Percentiles rank a stretch among this genome's conserved stretches.
Evolutionary conservation across 92 coral and sea anemone genomes (phyloP).

Genomic region (Bergia puertoricense): DNA sequence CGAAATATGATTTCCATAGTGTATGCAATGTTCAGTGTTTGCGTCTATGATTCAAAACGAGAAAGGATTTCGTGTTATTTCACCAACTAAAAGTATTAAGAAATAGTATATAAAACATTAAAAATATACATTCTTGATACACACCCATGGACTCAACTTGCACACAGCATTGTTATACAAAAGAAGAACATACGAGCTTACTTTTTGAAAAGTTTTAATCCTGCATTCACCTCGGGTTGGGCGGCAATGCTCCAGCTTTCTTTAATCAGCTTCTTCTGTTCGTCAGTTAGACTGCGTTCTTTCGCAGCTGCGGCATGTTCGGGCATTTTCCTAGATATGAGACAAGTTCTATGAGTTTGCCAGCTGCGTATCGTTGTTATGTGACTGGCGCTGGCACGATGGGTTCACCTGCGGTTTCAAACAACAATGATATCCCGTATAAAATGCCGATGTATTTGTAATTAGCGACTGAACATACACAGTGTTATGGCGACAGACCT

Average conservation of each 20-base stretch:
- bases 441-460: background rate
- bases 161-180: background rate
- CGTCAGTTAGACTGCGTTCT: constrained; percentile 1
- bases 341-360: too few species aligned
- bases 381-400: background rate
- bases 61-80: background rate
- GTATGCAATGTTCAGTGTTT: too few species aligned
- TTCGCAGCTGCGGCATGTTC: constrained; percentile 12
- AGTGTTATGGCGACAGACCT: background rate
- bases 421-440: background rate
- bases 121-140: too few species aligned
- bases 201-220: constrained; percentile 31
- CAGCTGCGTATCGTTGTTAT: background rate
- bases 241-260: constrained; percentile 24
- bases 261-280: constrained; percentile 10
- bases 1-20: background rate
- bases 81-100: too few species aligned
- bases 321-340: constrained; percentile 1
- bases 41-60: background rate
- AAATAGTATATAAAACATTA: background rate
- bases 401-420: background rate
- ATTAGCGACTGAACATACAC: background rate
- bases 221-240: constrained; percentile 26
- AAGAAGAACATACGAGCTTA: background rate
- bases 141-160: background rate